Evolutionary conservation across 2,888 invertebrate genomes (phyloP).

Genomic region (Aspidiotus destructor): DNA sequence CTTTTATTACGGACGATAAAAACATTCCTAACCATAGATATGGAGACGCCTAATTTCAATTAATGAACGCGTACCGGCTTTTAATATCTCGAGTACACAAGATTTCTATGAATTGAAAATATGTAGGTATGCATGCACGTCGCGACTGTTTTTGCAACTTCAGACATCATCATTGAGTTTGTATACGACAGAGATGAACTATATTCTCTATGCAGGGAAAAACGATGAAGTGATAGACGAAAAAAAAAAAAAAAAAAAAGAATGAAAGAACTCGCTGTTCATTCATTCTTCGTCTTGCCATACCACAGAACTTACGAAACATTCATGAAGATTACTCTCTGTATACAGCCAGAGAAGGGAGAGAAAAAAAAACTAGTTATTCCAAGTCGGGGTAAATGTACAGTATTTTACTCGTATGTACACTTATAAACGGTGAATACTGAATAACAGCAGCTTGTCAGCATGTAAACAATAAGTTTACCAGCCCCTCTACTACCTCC

Average conservation of each 20-base stretch:
- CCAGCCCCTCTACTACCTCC: neutral
- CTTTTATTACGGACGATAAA: no score
- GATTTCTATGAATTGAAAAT: no score
- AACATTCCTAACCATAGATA: no score
- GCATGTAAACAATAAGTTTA: neutral
- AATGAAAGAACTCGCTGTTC: slow-evolving; percentile 8
- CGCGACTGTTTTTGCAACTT: no score
- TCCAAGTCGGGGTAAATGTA: slow-evolving; percentile 7
- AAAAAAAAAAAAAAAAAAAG: neutral
- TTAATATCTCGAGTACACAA: no score
- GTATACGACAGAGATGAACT: slow-evolving; percentile 5
- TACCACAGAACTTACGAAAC: slow-evolving; percentile 22
- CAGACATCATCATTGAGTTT: neutral
- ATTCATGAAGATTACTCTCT: slow-evolving; percentile 19
- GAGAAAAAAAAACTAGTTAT: slow-evolving; percentile 25
- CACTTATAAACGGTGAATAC: slow-evolving; percentile 21
- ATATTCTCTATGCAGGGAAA: neutral
- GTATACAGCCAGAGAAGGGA: neutral
- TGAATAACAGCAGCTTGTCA: slow-evolving; percentile 29
- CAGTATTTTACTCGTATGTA: slow-evolving; percentile 19
- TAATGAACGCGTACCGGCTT: no score
- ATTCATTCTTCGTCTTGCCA: slow-evolving; percentile 16
- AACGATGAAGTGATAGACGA: neutral
- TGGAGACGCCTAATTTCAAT: no score
- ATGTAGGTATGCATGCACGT: no score